phyloP scores from a whole-genome alignment of 2,113 vertebrate genomes.

The Fregetta grallaria region DNA sequence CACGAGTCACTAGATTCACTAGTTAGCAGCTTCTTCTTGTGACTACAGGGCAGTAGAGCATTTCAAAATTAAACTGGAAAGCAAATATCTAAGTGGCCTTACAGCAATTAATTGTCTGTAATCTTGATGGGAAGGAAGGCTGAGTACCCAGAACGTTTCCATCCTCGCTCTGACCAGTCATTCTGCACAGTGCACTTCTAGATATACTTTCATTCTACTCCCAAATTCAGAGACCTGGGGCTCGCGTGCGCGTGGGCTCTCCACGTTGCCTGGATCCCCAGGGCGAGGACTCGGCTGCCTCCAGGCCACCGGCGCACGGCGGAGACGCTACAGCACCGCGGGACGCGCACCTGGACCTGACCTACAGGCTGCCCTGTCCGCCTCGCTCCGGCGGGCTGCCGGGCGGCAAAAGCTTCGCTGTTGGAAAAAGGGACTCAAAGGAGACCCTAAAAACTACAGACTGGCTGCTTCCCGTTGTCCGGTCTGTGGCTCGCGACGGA shows the following conservation, averaged over 20 bases:
- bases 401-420: background rate
- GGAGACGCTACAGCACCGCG: rapidly evolving
- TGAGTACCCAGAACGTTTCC: rapidly evolving
- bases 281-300: background rate
- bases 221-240: background rate
- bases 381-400: background rate
- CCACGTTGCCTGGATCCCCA: background rate
- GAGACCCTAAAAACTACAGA: background rate
- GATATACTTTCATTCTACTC: rapidly evolving
- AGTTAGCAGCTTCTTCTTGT: background rate
- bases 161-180: rapidly evolving
- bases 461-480: rapidly evolving
- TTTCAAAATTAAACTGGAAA: background rate
- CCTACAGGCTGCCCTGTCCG: rapidly evolving
- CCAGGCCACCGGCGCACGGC: rapidly evolving
- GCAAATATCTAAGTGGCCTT: background rate
- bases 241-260: rapidly evolving
- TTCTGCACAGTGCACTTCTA: no score
- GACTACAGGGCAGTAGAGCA: background rate
- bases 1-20: rapidly evolving
- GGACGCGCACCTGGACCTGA: rapidly evolving
- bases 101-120: background rate
- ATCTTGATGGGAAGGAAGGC: background rate
- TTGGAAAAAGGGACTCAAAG: background rate
- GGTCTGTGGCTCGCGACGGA: rapidly evolving